A percentile compares a stretch with the other conserved stretches of the same genome.
phyloP scores from a whole-genome alignment of 2,888 invertebrate genomes.

The Caenorhabditis imperialis region DNA sequence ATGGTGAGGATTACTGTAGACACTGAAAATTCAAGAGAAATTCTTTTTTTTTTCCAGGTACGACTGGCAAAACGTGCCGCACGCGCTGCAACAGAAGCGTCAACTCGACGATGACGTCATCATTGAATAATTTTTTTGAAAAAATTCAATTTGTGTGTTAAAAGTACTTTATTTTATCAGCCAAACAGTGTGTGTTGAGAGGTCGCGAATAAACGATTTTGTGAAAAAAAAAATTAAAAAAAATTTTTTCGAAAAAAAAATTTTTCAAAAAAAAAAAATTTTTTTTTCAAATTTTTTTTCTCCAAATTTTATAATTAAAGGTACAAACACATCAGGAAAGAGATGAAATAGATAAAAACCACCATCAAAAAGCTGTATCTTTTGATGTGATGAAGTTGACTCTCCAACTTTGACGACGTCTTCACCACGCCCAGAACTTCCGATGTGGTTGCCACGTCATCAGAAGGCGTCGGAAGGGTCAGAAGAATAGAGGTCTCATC shows the following conservation, averaged over 20 bases:
- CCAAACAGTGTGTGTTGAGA: too few species aligned
- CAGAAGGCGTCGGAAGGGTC: conserved; percentile 14
- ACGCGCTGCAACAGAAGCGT: conserved; percentile 49
- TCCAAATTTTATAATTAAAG: too few species aligned
- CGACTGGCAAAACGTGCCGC: conserved; percentile 68
- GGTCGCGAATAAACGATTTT: conserved; percentile 12
- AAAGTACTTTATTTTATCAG: conserved; percentile 1
- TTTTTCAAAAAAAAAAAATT: too few species aligned
- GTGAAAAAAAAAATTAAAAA: not conserved
- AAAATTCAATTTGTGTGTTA: not conserved
- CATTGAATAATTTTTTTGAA: conserved; percentile 11
- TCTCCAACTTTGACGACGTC: conserved; percentile 5
- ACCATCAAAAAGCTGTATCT: conserved; percentile 53
- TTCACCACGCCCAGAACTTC: too few species aligned
- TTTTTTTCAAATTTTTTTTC: too few species aligned
- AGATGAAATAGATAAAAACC: conserved; percentile 47
- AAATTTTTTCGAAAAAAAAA: too few species aligned
- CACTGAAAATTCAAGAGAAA: not conserved
- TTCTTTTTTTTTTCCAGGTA: conserved; percentile 57
- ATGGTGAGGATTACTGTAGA: conserved; percentile 26
- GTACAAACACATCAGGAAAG: conserved; percentile 41
- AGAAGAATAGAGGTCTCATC: conserved; percentile 10
- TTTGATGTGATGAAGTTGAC: conserved; percentile 59
- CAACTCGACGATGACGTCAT: conserved; percentile 32
- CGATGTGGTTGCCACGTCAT: not conserved